phyloP scores from a whole-genome alignment of 2,888 invertebrate genomes.

The Drosophila antonietae region DNA sequence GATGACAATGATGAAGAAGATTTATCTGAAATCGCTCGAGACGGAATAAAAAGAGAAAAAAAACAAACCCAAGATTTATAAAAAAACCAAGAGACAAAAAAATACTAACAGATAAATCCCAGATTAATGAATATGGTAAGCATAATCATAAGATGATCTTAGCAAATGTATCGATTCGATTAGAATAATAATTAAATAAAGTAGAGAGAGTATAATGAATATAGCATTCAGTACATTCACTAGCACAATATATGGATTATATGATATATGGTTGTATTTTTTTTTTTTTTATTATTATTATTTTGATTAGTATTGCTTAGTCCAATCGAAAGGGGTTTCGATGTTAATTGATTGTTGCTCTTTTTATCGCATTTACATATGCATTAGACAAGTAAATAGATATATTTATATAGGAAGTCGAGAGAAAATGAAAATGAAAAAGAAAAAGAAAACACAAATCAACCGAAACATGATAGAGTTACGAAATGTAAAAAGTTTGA shows the following conservation, averaged over 20 bases:
- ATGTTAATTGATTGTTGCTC: conserved; percentile 47
- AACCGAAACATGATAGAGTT: conserved; percentile 34
- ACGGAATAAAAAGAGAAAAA: conserved; percentile 16
- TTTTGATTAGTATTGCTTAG: conserved; percentile 46
- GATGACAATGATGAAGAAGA: conserved; percentile 42
- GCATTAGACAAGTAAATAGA: conserved; percentile 42
- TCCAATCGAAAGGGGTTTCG: conserved; percentile 27
- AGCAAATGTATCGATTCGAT: conserved; percentile 61
- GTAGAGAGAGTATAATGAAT: conserved; percentile 79
- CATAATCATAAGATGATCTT: conserved; percentile 52
- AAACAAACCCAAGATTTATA: neutral
- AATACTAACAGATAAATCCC: conserved; percentile 41
- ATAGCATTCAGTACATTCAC: conserved; percentile 85
- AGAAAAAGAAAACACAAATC: conserved; percentile 24
- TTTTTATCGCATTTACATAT: conserved; percentile 39
- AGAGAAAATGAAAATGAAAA: conserved; percentile 38
- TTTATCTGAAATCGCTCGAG: conserved; percentile 33
- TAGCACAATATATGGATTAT: conserved; percentile 83
- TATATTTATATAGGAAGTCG: conserved; percentile 39
- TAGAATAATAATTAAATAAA: conserved; percentile 64
- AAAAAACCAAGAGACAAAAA: neutral
- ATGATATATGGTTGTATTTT: conserved; percentile 66
- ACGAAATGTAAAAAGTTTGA: conserved; percentile 30
- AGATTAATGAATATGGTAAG: conserved; percentile 46
- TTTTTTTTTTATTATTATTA: conserved; percentile 30